Conservation (phyloP, 2,888 invertebrate species). For the Acanthacorydalis orientalis region DNA sequence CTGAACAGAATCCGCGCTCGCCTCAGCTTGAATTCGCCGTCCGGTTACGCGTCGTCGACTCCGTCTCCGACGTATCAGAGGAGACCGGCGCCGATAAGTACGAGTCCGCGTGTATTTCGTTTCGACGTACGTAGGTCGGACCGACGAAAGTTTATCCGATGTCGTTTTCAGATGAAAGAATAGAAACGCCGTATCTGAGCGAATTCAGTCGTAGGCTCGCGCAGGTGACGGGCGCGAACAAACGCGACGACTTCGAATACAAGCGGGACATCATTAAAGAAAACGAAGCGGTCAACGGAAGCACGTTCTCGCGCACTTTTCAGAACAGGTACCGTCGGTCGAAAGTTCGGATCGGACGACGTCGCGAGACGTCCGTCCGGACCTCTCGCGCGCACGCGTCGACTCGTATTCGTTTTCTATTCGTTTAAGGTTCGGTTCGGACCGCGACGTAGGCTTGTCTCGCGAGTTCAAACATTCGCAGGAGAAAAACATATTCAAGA, state of each 20-base stretch:
- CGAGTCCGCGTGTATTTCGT: no score
- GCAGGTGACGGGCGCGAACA: conserved; percentile 15
- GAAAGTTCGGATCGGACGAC: neutral
- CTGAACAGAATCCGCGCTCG: conserved; percentile 40
- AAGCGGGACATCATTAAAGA: conserved; percentile 23
- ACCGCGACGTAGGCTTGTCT: conserved; percentile 4
- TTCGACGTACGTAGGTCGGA: no score
- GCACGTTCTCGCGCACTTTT: neutral
- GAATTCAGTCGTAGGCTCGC: conserved; percentile 49
- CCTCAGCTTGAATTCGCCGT: conserved; percentile 30
- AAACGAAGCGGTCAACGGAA: conserved; percentile 16
- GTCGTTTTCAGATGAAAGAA: conserved; percentile 21
- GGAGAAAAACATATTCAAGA: conserved; percentile 36
- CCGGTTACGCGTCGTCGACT: neutral
- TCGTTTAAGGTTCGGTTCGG: neutral
- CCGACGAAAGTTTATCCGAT: no score
- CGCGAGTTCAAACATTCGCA: conserved; percentile 19
- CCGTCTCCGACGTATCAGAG: neutral
- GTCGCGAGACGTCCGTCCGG: no score
- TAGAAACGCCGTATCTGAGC: conserved; percentile 51
- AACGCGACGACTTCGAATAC: conserved; percentile 15
- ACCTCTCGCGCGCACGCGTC: no score
- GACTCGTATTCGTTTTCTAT: no score
- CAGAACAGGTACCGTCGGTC: neutral
- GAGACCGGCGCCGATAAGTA: neutral